These are phyloP conservation scores for Adoxophyes honmai DNA, from an alignment of 1,140 invertebrate genomes.

Conservation along the genomic window DNA sequence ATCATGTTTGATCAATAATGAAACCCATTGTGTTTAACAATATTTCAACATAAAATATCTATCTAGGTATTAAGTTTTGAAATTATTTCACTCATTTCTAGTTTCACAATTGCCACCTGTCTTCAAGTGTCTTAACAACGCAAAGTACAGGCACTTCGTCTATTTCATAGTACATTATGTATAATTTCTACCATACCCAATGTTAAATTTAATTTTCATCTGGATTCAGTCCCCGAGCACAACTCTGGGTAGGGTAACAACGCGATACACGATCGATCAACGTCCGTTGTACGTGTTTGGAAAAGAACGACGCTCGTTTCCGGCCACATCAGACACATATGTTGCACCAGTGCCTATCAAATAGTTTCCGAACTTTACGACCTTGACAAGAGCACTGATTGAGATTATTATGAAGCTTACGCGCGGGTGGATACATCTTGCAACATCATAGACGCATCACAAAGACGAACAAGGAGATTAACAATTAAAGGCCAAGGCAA, in stretches of 20 bases:
- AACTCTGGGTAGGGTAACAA: not conserved
- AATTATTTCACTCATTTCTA: no score
- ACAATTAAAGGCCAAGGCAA: not conserved
- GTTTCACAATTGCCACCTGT: no score
- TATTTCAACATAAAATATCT: no score
- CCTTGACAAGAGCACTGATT: slow-evolving; percentile 8
- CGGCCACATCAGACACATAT: slow-evolving; percentile 19
- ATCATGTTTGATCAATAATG: no score
- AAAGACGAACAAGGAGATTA: not conserved
- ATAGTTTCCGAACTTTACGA: not conserved
- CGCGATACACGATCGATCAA: slow-evolving; percentile 26
- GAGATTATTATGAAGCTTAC: not conserved
- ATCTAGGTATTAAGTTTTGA: no score
- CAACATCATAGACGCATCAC: not conserved
- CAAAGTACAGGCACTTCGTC: no score
- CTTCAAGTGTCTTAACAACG: no score
- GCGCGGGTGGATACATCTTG: not conserved
- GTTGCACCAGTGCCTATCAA: not conserved
- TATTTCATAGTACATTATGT: no score
- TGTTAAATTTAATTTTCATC: no score
- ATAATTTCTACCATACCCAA: no score
- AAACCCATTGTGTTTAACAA: no score
- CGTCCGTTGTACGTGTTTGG: slow-evolving; percentile 28
- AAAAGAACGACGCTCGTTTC: slow-evolving; percentile 42
- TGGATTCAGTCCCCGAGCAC: no score